Evolutionary conservation across 2,113 vertebrate species (phyloP), one percentile per base, ranked within the genome.

Genomic region (Ceyx cyanopectus): DNA sequence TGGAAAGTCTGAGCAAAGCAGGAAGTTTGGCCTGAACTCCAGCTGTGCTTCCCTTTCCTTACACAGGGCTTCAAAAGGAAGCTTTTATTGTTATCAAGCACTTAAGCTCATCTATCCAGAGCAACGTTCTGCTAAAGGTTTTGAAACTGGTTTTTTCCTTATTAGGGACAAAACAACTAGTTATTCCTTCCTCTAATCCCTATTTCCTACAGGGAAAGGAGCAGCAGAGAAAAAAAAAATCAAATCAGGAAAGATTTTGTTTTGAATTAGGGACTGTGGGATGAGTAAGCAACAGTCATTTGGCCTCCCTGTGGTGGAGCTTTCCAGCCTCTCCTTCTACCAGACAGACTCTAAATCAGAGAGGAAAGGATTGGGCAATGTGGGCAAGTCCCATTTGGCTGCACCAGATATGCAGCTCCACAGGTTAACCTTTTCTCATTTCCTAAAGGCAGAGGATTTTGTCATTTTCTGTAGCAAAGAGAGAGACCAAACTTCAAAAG

Each of bases 1-100:
- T 91, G 77, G 90, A 93, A 96, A 91, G 84, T 86, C 81, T 83
- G 34, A 84, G 85, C 73, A 90, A 72, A 74, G 88, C 95, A 97
- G 97, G 98, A 98, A 97, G 92, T 83, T 84, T 88, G 67, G 83
- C 72, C 57, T 60, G 74, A 81, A 63, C 73, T 83, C 95, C 92
- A 97, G 94, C 96, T 97, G 93, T 41, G 95, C 72, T 95, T 98
- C 95, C 94, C 91, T 87, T 96, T 96, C 91, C 94, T 94, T 70
- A 67, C 1, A 1, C 85, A 81, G 60, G 26, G 72, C 68, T 90
- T 94, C 95, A 57, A 97, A 96, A 97, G 97, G 97, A 97, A 97
- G 93, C 50, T 92, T 79, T 85, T 79, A 87, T 91, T 95, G 84
- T 92, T 92, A 84, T 46, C 65, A 60, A 70, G 74, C 62, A 91